Percentiles rank a stretch among this genome's conserved stretches.
Conservation (phyloP, 2,888 invertebrate species). For the Cataglyphis rosenhaueri region DNA sequence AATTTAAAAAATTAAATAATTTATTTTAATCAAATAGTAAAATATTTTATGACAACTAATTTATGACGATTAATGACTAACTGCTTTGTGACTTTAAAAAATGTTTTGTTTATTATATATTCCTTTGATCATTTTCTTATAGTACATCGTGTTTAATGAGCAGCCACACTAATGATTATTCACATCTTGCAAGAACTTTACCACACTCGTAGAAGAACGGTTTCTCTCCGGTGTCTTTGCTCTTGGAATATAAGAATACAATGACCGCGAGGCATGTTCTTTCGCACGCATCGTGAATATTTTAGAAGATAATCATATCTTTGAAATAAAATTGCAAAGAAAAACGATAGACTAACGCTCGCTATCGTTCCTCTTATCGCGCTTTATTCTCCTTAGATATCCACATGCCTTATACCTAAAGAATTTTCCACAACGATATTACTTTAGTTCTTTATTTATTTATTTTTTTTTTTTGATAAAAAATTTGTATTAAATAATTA, state of each 20-base stretch:
- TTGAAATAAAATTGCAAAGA: slow-evolving; percentile 35
- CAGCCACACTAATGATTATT: slow-evolving; percentile 2
- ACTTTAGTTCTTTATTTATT: not conserved
- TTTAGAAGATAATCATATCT: slow-evolving; percentile 62
- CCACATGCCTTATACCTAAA: slow-evolving; percentile 9
- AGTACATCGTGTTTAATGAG: not conserved
- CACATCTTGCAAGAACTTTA: slow-evolving; percentile 17
- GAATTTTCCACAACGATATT: slow-evolving; percentile 35
- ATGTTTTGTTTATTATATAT: not conserved
- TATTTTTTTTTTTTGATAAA: not conserved
- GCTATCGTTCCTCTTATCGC: not conserved
- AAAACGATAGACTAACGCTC: slow-evolving; percentile 7
- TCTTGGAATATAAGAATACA: slow-evolving; percentile 46
- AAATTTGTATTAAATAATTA: not conserved
- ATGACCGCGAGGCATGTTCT: slow-evolving; percentile 14
- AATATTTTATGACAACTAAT: slow-evolving; percentile 1
- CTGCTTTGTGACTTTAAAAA: not conserved
- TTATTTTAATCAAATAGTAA: not conserved
- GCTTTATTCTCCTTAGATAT: slow-evolving; percentile 42
- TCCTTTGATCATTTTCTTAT: slow-evolving; percentile 4
- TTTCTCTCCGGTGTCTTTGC: slow-evolving; percentile 4
- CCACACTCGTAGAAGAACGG: slow-evolving; percentile 16
- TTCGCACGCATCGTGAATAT: slow-evolving; percentile 57
- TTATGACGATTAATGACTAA: not conserved
- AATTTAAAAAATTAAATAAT: not conserved